Conservation (phyloP, 2,888 invertebrate species). For the Catocala sponsa region DNA sequence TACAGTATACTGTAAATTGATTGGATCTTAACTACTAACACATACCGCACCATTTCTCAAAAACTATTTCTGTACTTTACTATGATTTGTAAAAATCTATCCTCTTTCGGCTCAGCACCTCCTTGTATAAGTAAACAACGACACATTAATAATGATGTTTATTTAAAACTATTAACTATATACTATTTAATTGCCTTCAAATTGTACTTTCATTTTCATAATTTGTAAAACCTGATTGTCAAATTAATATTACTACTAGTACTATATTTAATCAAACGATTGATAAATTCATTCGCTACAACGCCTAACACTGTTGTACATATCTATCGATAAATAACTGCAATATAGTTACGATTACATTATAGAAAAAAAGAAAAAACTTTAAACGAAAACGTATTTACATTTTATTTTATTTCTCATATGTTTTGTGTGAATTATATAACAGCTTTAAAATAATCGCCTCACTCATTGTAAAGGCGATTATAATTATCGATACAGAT, state of each 20-base stretch:
- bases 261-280: background rate
- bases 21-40: too few species aligned
- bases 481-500: background rate
- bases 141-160: background rate
- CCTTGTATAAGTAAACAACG: background rate
- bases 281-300: slow-evolving; percentile 18
- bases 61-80: too few species aligned
- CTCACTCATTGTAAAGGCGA: background rate
- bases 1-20: too few species aligned
- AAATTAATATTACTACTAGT: background rate
- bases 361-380: slow-evolving; percentile 25
- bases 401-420: slow-evolving; percentile 33
- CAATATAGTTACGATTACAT: slow-evolving; percentile 44
- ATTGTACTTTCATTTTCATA: background rate
- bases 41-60: too few species aligned
- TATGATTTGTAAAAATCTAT: too few species aligned
- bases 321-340: slow-evolving; percentile 42
- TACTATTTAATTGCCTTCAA: slow-evolving; percentile 4
- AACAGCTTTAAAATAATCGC: background rate
- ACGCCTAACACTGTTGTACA: slow-evolving; percentile 27
- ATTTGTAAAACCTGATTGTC: too few species aligned
- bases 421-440: slow-evolving; percentile 42
- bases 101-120: too few species aligned
- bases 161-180: slow-evolving; percentile 8
- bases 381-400: slow-evolving; percentile 48